Conservation (phyloP, 2,888 invertebrate species). For the Xestoiulus laeticollis region DNA sequence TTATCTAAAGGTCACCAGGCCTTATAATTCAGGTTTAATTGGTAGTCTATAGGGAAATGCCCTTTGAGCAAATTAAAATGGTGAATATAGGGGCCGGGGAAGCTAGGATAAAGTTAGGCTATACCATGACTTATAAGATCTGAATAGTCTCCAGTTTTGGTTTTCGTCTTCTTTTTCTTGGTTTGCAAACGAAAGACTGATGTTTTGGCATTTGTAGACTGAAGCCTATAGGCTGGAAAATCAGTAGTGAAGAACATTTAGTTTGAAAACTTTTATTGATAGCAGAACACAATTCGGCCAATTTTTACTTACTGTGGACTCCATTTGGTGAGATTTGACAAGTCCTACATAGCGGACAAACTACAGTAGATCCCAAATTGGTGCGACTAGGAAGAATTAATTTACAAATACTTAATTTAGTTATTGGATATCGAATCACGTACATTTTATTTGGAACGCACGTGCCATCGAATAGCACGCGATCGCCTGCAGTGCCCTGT, state of each 20-base stretch:
- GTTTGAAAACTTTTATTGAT: no score
- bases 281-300: no score
- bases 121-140: slow-evolving; percentile 35
- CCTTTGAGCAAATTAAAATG: no score
- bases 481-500: no score
- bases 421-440: background rate
- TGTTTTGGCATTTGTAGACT: background rate
- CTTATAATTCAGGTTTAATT: no score
- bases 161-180: background rate
- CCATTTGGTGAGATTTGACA: background rate
- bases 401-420: background rate
- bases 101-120: no score
- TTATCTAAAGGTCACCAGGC: no score
- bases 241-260: no score
- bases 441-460: background rate
- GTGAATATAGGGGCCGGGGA: no score
- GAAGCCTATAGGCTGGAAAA: no score
- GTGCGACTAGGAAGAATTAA: background rate
- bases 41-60: no score
- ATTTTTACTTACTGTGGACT: background rate
- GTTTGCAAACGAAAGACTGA: background rate
- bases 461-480: no score
- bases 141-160: background rate
- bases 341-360: background rate
- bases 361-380: background rate